Evolutionary conservation across 2,113 vertebrate genomes (phyloP), one percentile per base, ranked within the genome.

Genomic region (Brachyhypopomus occidentalis): DNA sequence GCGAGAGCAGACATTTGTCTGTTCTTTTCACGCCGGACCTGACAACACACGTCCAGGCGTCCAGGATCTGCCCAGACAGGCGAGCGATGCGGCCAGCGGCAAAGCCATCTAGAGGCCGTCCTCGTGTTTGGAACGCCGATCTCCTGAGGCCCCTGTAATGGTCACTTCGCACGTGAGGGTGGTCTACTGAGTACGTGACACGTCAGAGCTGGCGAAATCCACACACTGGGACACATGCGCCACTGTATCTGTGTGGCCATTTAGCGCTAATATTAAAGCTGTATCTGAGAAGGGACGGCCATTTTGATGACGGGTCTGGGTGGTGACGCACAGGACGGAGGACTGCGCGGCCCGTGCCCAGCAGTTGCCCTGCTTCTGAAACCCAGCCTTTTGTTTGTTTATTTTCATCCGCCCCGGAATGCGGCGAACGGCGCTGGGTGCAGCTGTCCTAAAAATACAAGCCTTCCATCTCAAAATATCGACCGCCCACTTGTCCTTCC

Each of bases 361-460:
- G 8, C 77, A 83, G 80, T 80, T 83, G 80, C 75, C 73, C 67
- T 77, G 45, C 59, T 60, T 66, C 72, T 79, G 76, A 75, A 79
- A 79, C 72, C 66, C n/a, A 8, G 66, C 48, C 48, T 77, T 76
- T 83, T 69, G 76, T 82, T 85, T 82, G 72, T 75, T 79, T 83
- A 81, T 85, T 80, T 85, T 66, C 78, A 83, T 75, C 67, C 7
- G 19, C 62, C n/a, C 62, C 48, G 67, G 81, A 80, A 85, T 77
- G 72, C 36, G 45, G 48, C 45, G 70, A 75, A 75, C 23, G 14
- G 70, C 5, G 67, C 7, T 9, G 64, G 45, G 69, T 75, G 78
- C 38, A 82, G 70, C 75, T 48, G 71, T 38, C 75, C 84, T 80
- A 83, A 85, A 85, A 85, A 85, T 83, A 85, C 77, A 59, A 67